Base-by-base conservation (phyloP, 2,113 vertebrate genomes). In the Tyrannus savana region DNA sequence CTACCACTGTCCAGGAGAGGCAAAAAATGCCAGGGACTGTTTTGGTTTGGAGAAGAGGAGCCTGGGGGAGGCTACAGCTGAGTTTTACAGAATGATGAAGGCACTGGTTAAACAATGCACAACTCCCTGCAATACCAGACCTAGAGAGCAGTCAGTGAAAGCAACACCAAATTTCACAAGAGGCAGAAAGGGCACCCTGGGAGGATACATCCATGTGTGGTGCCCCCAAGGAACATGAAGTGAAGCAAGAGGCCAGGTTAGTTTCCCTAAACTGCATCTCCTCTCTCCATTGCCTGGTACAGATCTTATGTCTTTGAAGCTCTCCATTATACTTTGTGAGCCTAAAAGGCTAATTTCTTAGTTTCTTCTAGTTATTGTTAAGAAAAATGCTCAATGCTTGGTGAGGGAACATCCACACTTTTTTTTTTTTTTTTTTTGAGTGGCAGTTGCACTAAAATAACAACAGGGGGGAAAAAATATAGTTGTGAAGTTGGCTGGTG, bases 391-490 rank as follows among this genome's bases (percentile, higher is more conserved):
- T 35, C 10, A 41, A 10, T 24, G 49, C 37, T 39, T 27, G 33
- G 53, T 58, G n/a, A 46, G 31, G 22, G 15, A 19, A 30, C 35
- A 80, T 21, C 10, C 27, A 27, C 35, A n/a, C 49, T 17, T 8
- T 17, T 69, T 7, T 44, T 21, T 13, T 21, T 13, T 49, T 24
- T 7, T 17, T 69, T 7, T 42, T 14, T 11, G 15, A 63, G n/a
- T 2, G 12, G 14, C 21, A 41, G 16, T 4, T 67, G 56, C 21
- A 49, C 24, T 55, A 58, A 72, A 53, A 3, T 10, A 73, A 24
- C 14, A 55, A 3, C 3, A 12, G 15, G 24, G 5, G 14, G 5
- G 10, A 10, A 10, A n/a, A 53, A 37, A 24, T 0, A 2, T 1
- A 35, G 39, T 3, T 28, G 37, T 19, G 33, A 37, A 31, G 16